A percentile compares a stretch with the other conserved stretches of the same genome.
phyloP scores from a whole-genome alignment of 2,888 invertebrate species.

The Acanthopleura granulata region DNA sequence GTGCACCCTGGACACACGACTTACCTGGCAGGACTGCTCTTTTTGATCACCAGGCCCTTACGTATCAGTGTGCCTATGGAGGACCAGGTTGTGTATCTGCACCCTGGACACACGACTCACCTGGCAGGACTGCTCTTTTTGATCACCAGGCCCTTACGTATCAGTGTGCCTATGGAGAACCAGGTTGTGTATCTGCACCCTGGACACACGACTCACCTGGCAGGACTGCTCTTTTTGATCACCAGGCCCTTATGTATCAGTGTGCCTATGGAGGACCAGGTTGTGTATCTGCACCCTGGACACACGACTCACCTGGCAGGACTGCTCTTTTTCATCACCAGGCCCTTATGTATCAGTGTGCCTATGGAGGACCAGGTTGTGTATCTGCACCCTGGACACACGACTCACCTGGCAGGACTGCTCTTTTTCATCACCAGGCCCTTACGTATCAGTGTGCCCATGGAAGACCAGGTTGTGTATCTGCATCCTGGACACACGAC shows the following conservation, averaged over 20 bases:
- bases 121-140: slow-evolving; percentile 74
- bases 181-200: slow-evolving; percentile 76
- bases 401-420: slow-evolving; percentile 72
- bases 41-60: slow-evolving; percentile 73
- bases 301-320: slow-evolving; percentile 71
- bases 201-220: slow-evolving; percentile 68
- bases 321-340: slow-evolving; percentile 74
- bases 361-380: slow-evolving; percentile 81
- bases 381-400: slow-evolving; percentile 69
- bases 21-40: slow-evolving; percentile 73
- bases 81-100: slow-evolving; percentile 79
- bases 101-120: slow-evolving; percentile 59
- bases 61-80: slow-evolving; percentile 76
- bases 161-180: slow-evolving; percentile 77
- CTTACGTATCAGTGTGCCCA: slow-evolving; percentile 74
- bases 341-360: slow-evolving; percentile 73
- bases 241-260: slow-evolving; percentile 76
- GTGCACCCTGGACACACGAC: slow-evolving; percentile 52
- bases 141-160: slow-evolving; percentile 73
- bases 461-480: slow-evolving; percentile 81
- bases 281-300: slow-evolving; percentile 73
- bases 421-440: slow-evolving; percentile 74
- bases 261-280: slow-evolving; percentile 79
- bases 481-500: slow-evolving; percentile 52
- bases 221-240: slow-evolving; percentile 72